Base-by-base conservation (phyloP, 1,140 invertebrate species). In the Druon quercuslanigerum region DNA sequence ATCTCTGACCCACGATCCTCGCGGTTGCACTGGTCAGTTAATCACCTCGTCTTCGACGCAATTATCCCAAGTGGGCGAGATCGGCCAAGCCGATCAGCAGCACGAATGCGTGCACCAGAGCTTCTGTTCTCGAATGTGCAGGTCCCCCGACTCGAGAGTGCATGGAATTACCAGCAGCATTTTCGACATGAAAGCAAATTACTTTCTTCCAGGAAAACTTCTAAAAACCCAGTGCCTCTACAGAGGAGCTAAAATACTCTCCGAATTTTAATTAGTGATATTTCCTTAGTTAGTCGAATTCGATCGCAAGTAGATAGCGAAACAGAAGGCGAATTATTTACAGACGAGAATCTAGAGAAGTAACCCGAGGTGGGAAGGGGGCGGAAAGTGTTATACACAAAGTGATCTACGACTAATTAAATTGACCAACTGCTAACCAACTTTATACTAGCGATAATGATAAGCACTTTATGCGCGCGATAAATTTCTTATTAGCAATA, bases 1-100 rank as follows among this genome's bases (percentile, higher is more conserved):
- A 87, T 84, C 80, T 83, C 60, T 83, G 81, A 81, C 79, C 84
- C 82, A 87, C 82, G 78, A 87, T 87, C 84, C 82, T 75, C 50
- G 75, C 74, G 81, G 78, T 79, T 80, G 75, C 80, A 70, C 76
- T 51, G 80, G 66, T 82, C 86, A 80, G 83, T 88, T 87, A 89
- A 89, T 89, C 86, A 86, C 79, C 83, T 82, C 79, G 87, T 87
- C 86, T 86, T 88, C 84, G 82, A 88, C 83, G 87, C 84, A 90
- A 90, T 90, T 90, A 90, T 90, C 84, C 82, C 85, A 87, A 86
- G 86, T 88, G 86, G 84, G 85, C 85, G 87, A 84, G 85, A 87
- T 88, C 84, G 83, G 82, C 71, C 77, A 84, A 79, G 78, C 51
- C 81, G 84, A 86, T 88, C 80, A 76, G 76, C 82, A 78, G 75